Evolutionary conservation across 2,113 vertebrate genomes (phyloP), one percentile per base, ranked within the genome.

Genomic region (Fregata magnificens): DNA sequence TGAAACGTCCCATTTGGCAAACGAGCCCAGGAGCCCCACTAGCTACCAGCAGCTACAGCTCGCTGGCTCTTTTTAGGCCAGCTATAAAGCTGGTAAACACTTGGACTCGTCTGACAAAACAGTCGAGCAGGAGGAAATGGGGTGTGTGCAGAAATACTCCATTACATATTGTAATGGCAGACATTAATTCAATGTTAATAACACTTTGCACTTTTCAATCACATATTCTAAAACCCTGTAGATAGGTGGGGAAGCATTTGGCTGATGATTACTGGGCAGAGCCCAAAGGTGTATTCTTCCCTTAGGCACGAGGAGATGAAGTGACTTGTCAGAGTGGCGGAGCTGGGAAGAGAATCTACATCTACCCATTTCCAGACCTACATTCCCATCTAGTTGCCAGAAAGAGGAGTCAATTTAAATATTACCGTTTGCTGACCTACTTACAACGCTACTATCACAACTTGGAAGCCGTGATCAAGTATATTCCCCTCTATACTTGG

Each of bases 161-260:
- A 95, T 97, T 97, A 94, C 84, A 93, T 95, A 97, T 94, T 97
- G 84, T 96, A 95, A 96, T 95, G 93, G 95, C 84, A 96, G 96
- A 96, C 93, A 91, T 96, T 96, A 97, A 97, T 96, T 97, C 95
- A 95, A 93, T 40, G 91, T 91, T 95, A 96, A 95, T 97, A 93
- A 97, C 94, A 96, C 92, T 94, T 95, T 95, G 93, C 81, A 91
- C 95, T 97, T 96, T 92, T 94, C 90, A 96, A 92, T 97, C 97
- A 93, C 91, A 29, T 95, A 95, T 93, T 95, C 96, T 95, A 94
- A 96, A 96, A 73, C 89, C 55, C 84, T 94, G 93, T 38, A 94
- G 89, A 97, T 95, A 97, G 95, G 94, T 93, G 88, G 96, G 83
- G 90, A 96, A 96, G 88, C 91, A 93, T 96, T 96, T 92, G 85